phyloP scores from a whole-genome alignment of 2,888 invertebrate genomes.

The Euzophera pinguis region DNA sequence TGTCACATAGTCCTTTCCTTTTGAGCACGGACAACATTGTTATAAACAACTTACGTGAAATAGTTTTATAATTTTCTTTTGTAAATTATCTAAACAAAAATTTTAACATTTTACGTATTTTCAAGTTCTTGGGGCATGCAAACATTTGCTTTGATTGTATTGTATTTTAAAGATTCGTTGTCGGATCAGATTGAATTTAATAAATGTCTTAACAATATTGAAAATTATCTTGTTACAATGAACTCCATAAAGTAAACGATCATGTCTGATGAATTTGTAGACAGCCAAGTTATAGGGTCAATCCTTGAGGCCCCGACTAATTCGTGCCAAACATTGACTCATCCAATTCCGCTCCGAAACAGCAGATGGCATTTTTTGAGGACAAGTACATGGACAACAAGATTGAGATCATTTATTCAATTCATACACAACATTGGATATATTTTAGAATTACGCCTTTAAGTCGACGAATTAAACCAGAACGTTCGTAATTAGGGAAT shows the following conservation, averaged over 20 bases:
- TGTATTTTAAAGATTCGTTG: too few relatives aligned
- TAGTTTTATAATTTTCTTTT: neutral
- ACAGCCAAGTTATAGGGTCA: slow-evolving; percentile 31
- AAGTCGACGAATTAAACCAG: too few relatives aligned
- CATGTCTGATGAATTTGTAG: slow-evolving; percentile 33
- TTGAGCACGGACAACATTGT: slow-evolving; percentile 11
- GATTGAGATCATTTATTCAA: neutral
- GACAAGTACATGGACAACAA: neutral
- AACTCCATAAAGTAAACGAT: slow-evolving; percentile 19
- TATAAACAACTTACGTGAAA: slow-evolving; percentile 10
- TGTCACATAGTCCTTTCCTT: slow-evolving; percentile 16
- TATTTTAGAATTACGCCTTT: too few relatives aligned
- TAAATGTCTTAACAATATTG: neutral
- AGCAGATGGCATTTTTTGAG: slow-evolving; percentile 22
- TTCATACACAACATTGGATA: neutral
- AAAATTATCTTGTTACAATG: neutral
- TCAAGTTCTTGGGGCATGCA: too few relatives aligned
- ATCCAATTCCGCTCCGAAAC: slow-evolving; percentile 31
- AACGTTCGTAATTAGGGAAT: too few relatives aligned
- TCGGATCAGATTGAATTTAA: too few relatives aligned
- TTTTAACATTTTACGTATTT: too few relatives aligned
- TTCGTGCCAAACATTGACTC: slow-evolving; percentile 44
- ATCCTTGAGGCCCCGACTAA: slow-evolving; percentile 33
- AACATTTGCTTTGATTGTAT: too few relatives aligned
- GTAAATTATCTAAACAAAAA: too few relatives aligned